A percentile compares a stretch with the other conserved stretches of the same genome.
Evolutionary conservation across 1,140 invertebrate species (phyloP).

Genomic region (Zaprionus tsacasi): DNA sequence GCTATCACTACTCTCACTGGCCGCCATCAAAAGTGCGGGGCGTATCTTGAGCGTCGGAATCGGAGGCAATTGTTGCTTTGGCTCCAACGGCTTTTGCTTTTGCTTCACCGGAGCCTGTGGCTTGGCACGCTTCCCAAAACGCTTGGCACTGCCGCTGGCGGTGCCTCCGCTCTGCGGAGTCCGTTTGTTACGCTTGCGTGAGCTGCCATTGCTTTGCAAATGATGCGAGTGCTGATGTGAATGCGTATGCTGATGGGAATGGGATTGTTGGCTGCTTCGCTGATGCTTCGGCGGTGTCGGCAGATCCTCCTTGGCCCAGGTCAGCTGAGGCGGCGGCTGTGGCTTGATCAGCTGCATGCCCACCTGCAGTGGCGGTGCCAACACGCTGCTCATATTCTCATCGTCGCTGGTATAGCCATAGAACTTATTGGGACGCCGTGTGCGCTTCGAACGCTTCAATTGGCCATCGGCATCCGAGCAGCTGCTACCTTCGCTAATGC

Average conservation of each 20-base stretch:
- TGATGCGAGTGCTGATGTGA: conserved; percentile 23
- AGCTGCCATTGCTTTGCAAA: conserved; percentile 40
- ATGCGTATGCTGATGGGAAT: conserved; percentile 56
- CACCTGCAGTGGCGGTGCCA: conserved; percentile 68
- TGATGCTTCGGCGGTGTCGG: conserved; percentile 80
- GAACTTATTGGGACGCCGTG: conserved; percentile 92
- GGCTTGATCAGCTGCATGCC: conserved; percentile 86
- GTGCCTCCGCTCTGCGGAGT: conserved; percentile 29
- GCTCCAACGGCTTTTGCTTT: conserved; percentile 2
- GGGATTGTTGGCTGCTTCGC: conserved; percentile 28
- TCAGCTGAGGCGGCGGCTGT: conserved; percentile 86
- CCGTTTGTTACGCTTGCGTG: conserved; percentile 58
- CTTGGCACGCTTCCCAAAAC: conserved; percentile 37
- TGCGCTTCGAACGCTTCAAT: conserved; percentile 89
- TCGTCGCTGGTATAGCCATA: conserved; percentile 94
- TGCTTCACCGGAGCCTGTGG: neutral
- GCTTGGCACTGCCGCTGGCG: conserved; percentile 15
- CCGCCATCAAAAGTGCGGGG: conserved; percentile 51
- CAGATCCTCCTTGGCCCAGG: conserved; percentile 88
- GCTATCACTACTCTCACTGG: conserved; percentile 62
- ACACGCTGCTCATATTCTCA: conserved; percentile 84
- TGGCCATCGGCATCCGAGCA: conserved; percentile 85
- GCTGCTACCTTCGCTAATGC: conserved; percentile 80
- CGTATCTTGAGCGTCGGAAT: conserved; percentile 85
- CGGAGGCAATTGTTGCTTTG: conserved; percentile 75